phyloP scores from a whole-genome alignment of 1,140 invertebrate species.

The Acromyrmex echinatior region DNA sequence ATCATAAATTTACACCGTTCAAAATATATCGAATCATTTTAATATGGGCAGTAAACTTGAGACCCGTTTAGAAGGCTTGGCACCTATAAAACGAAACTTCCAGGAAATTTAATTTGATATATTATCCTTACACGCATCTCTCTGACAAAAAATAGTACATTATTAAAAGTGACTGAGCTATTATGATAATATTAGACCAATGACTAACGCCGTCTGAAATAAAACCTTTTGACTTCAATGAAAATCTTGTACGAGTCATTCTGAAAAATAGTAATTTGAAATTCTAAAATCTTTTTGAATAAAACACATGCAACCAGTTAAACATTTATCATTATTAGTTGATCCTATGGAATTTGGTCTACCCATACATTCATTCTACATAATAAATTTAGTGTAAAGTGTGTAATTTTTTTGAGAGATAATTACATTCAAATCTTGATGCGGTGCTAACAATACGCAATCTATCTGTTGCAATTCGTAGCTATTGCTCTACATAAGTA shows the following conservation, averaged over 20 bases:
- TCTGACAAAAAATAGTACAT: background rate
- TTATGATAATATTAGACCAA: conserved; percentile 12
- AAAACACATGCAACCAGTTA: background rate
- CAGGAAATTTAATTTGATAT: conserved; percentile 22
- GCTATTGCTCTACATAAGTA: background rate
- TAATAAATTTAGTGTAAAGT: background rate
- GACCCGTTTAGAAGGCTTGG: background rate
- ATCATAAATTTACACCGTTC: conserved; percentile 48
- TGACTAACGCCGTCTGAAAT: background rate
- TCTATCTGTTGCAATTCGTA: background rate
- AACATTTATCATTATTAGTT: background rate
- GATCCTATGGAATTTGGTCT: background rate
- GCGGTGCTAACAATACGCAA: background rate
- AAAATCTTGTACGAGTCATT: background rate
- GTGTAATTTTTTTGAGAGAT: background rate
- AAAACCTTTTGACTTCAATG: background rate
- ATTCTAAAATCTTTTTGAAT: background rate
- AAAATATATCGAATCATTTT: conserved; percentile 33
- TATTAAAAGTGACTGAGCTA: conserved; percentile 1
- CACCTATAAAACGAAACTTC: conserved; percentile 6
- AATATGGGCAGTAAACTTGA: conserved; percentile 16
- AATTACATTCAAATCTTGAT: conserved; percentile 2
- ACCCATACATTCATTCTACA: background rate
- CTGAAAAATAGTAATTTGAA: background rate
- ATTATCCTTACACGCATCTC: background rate